Base-by-base conservation (phyloP, 2,113 vertebrate species). In the Indri indri region DNA sequence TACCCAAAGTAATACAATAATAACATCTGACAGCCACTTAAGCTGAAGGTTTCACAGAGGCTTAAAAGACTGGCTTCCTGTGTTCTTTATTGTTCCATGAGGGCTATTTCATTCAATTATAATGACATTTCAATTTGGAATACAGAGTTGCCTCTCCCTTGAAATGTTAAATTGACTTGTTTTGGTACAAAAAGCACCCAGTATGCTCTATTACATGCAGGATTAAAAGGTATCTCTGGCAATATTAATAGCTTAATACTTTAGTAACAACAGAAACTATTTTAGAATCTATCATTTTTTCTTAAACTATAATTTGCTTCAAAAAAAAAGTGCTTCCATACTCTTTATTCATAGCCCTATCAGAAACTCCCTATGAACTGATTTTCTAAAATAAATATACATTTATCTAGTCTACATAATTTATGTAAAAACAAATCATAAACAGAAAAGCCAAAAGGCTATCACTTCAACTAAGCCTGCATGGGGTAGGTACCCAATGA, bases 121-220 rank as follows among this genome's bases (percentile, higher is more conserved):
- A 93, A 93, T 97, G 95, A 93, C 93, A 97, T 95, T 97, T 97
- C 98, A 92, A 97, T 96, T 92, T 96, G 87, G 76, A 97, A 97
- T 96, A 90, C 68, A 94, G 65, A 96, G 83, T 66, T 96, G 91
- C 89, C 80, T 93, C 80, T 96, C 94, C 79, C 59, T 95, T 96
- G 96, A 94, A 96, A 97, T 95, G 95, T 90, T 91, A 95, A 89
- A 96, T 81, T 95, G 96, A 81, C 96, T 97, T 97, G 89, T 95
- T 95, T 97, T 45, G 93, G 76, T 91, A 92, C 80, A 96, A 86
- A 96, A 93, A 87, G 79, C 74, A 95, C 68, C 86, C 14, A 93
- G 87, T 74, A 77, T 70, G 57, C 52, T 98, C 90, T 65, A 66
- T 96, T 93, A 90, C 74, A 84, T 81, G 74, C 73, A 97, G 74